Conservation (phyloP, 2,113 vertebrate genomes). For the Helogale parvula region DNA sequence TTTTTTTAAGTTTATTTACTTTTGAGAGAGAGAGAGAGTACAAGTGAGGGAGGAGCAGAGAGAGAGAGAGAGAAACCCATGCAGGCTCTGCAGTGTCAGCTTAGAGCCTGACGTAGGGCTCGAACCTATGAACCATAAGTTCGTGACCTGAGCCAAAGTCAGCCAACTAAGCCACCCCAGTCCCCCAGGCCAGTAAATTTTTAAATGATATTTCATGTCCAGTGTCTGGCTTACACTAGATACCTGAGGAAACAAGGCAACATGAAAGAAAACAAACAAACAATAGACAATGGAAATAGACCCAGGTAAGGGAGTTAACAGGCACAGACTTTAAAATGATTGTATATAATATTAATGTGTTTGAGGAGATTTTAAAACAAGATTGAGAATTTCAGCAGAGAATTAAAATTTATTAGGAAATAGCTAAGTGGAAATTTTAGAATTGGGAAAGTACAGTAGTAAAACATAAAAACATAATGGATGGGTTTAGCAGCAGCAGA, state of each 20-base stretch:
- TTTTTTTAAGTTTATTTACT: too few species aligned
- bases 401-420: background rate
- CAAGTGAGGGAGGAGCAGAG: too few species aligned
- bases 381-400: background rate
- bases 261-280: background rate
- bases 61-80: too few species aligned
- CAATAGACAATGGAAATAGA: background rate
- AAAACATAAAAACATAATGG: background rate
- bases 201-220: background rate
- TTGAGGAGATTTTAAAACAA: background rate
- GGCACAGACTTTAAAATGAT: background rate
- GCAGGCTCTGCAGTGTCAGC: too few species aligned
- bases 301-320: background rate
- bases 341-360: background rate
- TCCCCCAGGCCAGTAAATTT: background rate
- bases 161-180: too few species aligned
- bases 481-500: background rate
- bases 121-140: too few species aligned
- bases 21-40: too few species aligned
- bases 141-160: too few species aligned
- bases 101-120: too few species aligned
- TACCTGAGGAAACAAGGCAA: background rate
- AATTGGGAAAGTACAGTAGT: background rate
- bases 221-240: background rate
- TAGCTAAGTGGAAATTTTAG: background rate